Conservation (phyloP, 2,888 invertebrate species). For the Dusona sp. region DNA sequence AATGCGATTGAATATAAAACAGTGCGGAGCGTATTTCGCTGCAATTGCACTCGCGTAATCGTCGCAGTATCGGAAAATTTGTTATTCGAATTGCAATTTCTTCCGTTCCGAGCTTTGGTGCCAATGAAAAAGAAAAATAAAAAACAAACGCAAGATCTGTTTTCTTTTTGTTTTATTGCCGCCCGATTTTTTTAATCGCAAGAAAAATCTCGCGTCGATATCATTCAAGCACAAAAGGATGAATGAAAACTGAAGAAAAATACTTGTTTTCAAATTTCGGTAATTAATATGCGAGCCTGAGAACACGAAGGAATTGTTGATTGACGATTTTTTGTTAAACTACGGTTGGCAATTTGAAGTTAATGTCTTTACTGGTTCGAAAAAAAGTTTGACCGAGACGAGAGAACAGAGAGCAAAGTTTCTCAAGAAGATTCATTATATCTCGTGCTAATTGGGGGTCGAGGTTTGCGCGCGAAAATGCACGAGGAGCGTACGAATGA, state of each 20-base stretch:
- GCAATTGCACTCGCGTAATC: conserved; percentile 26
- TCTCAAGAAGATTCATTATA: neutral
- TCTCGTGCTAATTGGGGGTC: conserved; percentile 49
- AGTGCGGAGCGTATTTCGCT: conserved; percentile 4
- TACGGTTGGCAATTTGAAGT: neutral
- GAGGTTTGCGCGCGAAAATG: conserved; percentile 46
- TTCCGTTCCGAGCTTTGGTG: neutral
- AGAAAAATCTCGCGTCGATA: neutral
- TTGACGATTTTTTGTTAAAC: neutral
- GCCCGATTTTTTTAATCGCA: neutral
- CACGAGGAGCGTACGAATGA: neutral
- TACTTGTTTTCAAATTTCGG: neutral
- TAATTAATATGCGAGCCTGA: neutral
- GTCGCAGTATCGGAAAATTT: conserved; percentile 39
- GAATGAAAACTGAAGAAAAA: neutral
- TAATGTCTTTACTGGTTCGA: neutral
- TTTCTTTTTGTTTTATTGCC: neutral
- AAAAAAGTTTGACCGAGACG: neutral
- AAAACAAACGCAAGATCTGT: neutral
- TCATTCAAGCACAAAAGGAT: no score
- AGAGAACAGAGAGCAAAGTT: conserved; percentile 1
- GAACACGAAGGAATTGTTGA: neutral
- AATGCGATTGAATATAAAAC: conserved; percentile 35
- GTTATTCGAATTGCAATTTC: conserved; percentile 37
- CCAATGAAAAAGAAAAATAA: neutral